Base-by-base conservation (phyloP, 2,888 invertebrate species). In the Tyria jacobaeae region DNA sequence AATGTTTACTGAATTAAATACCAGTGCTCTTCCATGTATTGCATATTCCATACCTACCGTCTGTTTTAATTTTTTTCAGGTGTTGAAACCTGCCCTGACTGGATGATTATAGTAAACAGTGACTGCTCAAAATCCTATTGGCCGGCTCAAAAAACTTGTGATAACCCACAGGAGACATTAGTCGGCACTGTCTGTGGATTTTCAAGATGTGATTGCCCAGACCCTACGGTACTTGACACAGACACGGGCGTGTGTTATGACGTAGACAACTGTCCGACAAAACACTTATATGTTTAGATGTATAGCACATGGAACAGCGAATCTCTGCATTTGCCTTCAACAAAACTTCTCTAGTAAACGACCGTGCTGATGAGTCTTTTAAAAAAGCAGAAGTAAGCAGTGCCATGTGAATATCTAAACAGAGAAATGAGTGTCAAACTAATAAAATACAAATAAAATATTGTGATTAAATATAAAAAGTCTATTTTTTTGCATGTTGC, bases 141-240 rank as follows among this genome's bases (percentile, higher is more conserved):
- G 89, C 59, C 31, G 34, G 84, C 89, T 14, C 89, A 86, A 66
- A 79, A 72, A 52, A 90, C 90, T 6, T 90, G 90, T 57, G 78
- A 86, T 0, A 71, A 85, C 50, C 90, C 89, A 2, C 85, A 88
- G 35, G 65, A 69, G 3, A 83, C 69, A 62, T 73, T 88, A 27
- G 85, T 89, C 0, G 84, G 85, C 21, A 83, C 86, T 3, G 74
- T 85, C 3, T 90, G 90, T 64, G 89, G 89, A 12, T 89, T 86
- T 64, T 79, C 89, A 0, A 79, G 90, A 34, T 90, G 90, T 57
- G 90, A 90, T 66, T 90, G 90, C 64, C 89, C 89, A 1, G 81
- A 82, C 0, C 68, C 77, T 0, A 76, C 66, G 59, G 85, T 88
- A 14, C 53, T 89, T 12, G 90, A 90, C 47, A 81, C 81, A 0